Percentiles rank a stretch among this genome's conserved stretches.
These are phyloP conservation scores for Calliphora vomitoria DNA, from an alignment of 2,888 invertebrate genomes.

Conservation along the genomic window DNA sequence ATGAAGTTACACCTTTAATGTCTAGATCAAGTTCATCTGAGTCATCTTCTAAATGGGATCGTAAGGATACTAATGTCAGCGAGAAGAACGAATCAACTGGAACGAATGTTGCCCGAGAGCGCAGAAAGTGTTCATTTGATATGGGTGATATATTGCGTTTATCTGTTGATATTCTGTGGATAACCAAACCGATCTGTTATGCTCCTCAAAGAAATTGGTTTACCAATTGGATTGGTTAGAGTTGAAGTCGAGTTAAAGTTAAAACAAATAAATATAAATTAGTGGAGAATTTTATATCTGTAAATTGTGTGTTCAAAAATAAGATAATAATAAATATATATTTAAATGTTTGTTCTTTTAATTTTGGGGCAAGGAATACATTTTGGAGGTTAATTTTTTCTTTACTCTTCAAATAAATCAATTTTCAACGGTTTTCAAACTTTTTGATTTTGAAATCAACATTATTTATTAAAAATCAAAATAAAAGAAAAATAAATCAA, in stretches of 20 bases:
- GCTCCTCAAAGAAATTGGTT: slow-evolving; percentile 81
- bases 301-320: slow-evolving; percentile 11
- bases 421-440: too few species aligned
- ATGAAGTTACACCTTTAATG: slow-evolving; percentile 26
- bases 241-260: not conserved
- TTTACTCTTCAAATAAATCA: too few species aligned
- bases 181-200: slow-evolving; percentile 81
- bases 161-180: slow-evolving; percentile 81
- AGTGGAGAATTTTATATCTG: not conserved
- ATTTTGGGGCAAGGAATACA: not conserved
- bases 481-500: too few species aligned
- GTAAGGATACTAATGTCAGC: slow-evolving; percentile 39
- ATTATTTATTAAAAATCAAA: too few species aligned
- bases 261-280: not conserved
- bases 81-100: slow-evolving; percentile 6
- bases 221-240: slow-evolving; percentile 79
- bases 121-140: slow-evolving; percentile 80
- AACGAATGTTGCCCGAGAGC: slow-evolving; percentile 63
- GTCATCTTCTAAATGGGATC: slow-evolving; percentile 49
- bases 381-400: too few species aligned
- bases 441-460: too few species aligned
- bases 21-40: slow-evolving; percentile 42
- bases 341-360: not conserved
- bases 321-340: slow-evolving; percentile 11
- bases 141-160: slow-evolving; percentile 80